phyloP scores from a whole-genome alignment of 2,888 invertebrate species.

The Labia minor region DNA sequence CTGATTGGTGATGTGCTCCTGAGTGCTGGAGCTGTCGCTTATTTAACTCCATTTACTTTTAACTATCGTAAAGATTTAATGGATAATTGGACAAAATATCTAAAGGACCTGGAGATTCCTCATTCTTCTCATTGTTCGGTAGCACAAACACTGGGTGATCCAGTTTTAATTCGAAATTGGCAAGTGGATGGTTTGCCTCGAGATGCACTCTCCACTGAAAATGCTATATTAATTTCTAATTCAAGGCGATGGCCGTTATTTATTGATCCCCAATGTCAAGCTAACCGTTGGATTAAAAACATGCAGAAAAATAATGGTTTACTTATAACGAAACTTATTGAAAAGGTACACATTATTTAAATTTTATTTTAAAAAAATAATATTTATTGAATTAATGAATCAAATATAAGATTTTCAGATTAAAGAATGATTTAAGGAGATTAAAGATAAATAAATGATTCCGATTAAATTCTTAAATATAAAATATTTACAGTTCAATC shows the following conservation, averaged over 20 bases:
- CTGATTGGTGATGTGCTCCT: conserved; percentile 62
- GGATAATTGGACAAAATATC: conserved; percentile 44
- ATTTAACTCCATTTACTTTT: conserved; percentile 67
- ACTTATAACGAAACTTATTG: conserved; percentile 3
- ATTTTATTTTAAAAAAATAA: not conserved
- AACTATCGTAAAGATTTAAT: conserved; percentile 48
- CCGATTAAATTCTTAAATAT: too few relatives aligned
- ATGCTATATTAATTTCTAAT: conserved; percentile 71
- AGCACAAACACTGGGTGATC: conserved; percentile 58
- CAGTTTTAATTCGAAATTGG: conserved; percentile 67
- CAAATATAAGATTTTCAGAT: not conserved
- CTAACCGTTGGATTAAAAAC: conserved; percentile 82
- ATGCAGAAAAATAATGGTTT: conserved; percentile 52
- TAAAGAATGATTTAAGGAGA: too few relatives aligned
- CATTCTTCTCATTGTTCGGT: conserved; percentile 58
- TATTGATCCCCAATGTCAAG: conserved; percentile 87
- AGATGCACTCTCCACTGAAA: conserved; percentile 77
- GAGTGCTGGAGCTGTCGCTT: conserved; percentile 62
- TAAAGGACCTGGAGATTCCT: conserved; percentile 46
- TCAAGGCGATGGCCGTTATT: conserved; percentile 81
- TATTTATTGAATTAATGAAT: conserved; percentile 6
- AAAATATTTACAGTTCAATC: too few relatives aligned
- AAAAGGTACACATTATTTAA: not conserved
- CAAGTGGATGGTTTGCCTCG: conserved; percentile 76
- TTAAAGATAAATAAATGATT: too few relatives aligned